Conservation (phyloP, 2,888 invertebrate genomes). For the Oscheius sp. region DNA sequence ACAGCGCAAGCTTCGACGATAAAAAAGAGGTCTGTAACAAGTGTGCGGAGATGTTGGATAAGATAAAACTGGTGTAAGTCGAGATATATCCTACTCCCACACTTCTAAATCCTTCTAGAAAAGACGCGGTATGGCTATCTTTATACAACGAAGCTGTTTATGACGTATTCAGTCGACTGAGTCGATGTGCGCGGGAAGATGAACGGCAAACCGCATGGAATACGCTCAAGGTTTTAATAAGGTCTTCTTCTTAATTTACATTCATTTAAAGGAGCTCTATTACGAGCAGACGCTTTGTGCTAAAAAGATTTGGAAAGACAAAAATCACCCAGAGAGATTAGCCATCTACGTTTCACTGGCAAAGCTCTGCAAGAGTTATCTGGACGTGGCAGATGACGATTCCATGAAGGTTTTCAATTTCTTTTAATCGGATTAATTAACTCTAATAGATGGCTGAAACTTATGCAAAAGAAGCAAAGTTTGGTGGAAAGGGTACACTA, state of each 20-base stretch:
- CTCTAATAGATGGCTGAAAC: constrained; percentile 51
- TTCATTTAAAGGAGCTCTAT: constrained; percentile 45
- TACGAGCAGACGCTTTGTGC: constrained; percentile 54
- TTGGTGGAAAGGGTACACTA: constrained; percentile 53
- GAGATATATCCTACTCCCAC: neutral
- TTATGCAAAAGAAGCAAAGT: constrained; percentile 60
- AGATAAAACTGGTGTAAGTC: constrained; percentile 51
- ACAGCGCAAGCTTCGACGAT: constrained; percentile 55
- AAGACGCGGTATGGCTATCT: constrained; percentile 49
- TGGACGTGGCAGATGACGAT: constrained; percentile 61
- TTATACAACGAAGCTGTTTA: constrained; percentile 55
- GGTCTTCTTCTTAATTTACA: neutral
- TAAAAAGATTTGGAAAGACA: constrained; percentile 58
- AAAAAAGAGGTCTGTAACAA: constrained; percentile 58
- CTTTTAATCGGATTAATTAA: neutral
- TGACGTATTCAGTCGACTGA: constrained; percentile 58
- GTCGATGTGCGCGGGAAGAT: constrained; percentile 55
- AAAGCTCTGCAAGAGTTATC: constrained; percentile 60
- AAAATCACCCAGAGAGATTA: constrained; percentile 52
- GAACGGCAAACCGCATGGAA: constrained; percentile 58
- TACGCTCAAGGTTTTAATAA: constrained; percentile 46
- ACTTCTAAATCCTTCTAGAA: constrained; percentile 38
- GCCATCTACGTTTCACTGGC: constrained; percentile 53
- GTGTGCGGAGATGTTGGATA: constrained; percentile 52
- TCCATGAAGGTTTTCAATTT: constrained; percentile 52